Percentiles rank a stretch among this genome's conserved stretches.
phyloP scores from a whole-genome alignment of 2,888 invertebrate species.

The Diadromus collaris region DNA sequence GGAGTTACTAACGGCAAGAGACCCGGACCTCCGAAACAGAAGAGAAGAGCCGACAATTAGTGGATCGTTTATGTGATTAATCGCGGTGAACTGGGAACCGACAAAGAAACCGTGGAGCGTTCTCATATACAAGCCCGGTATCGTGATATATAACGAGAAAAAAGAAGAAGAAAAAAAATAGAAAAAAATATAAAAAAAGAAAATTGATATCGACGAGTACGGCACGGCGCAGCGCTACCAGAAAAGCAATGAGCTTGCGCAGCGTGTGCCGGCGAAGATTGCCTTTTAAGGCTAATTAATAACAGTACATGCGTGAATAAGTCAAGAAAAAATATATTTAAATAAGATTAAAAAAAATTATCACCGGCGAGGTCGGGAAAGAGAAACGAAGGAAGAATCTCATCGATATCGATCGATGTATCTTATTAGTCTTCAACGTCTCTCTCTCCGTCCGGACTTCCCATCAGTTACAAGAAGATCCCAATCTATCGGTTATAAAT shows the following conservation, averaged over 20 bases:
- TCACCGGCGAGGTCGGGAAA: constrained; percentile 9
- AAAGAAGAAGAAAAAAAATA: constrained; percentile 7
- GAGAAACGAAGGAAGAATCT: constrained; percentile 10
- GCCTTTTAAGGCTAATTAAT: constrained; percentile 35
- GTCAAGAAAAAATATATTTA: not conserved
- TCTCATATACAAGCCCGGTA: constrained; percentile 31
- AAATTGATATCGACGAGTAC: constrained; percentile 19
- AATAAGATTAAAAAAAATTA: constrained; percentile 18
- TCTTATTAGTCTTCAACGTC: constrained; percentile 13
- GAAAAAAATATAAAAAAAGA: too few species aligned
- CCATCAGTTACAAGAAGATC: not conserved
- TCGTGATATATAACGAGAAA: constrained; percentile 17
- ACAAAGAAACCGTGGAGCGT: constrained; percentile 49
- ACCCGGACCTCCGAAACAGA: constrained; percentile 39
- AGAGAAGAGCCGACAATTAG: constrained; percentile 60
- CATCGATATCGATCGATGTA: constrained; percentile 15
- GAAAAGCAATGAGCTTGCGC: constrained; percentile 30
- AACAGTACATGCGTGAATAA: constrained; percentile 19
- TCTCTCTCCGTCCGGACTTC: not conserved
- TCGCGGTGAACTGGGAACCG: constrained; percentile 52
- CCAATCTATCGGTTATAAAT: constrained; percentile 12
- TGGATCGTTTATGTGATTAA: constrained; percentile 62
- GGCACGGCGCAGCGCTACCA: constrained; percentile 25
- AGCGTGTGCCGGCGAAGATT: constrained; percentile 26
- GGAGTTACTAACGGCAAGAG: not conserved